phyloP scores from a whole-genome alignment of 1,140 invertebrate species.

The Drosophila navojoa region DNA sequence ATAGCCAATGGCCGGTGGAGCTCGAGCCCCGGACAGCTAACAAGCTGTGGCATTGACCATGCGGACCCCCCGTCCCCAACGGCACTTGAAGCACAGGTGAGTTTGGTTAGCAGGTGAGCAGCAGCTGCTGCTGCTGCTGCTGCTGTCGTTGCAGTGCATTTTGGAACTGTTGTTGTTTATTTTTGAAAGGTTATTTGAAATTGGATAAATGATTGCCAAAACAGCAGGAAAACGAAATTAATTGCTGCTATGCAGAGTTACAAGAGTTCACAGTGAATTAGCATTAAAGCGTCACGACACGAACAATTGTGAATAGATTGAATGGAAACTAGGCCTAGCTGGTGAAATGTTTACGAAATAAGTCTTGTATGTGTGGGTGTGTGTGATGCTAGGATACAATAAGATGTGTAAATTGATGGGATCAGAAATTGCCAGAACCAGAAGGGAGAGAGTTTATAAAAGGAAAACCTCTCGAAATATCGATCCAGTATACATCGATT shows the following conservation, averaged over 20 bases:
- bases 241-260: neutral
- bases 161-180: constrained; percentile 18
- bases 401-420: no score
- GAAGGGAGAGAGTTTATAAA: no score
- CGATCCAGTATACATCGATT: no score
- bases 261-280: neutral
- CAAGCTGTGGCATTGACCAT: constrained; percentile 63
- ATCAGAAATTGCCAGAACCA: no score
- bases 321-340: neutral
- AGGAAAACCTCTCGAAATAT: no score
- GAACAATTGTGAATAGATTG: neutral
- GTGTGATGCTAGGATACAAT: no score
- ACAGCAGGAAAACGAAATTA: constrained; percentile 11
- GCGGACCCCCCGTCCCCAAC: constrained; percentile 7
- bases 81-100: constrained; percentile 13
- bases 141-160: constrained; percentile 9
- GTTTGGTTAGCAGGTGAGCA: constrained; percentile 27
- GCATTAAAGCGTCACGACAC: neutral
- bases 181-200: constrained; percentile 41
- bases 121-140: constrained; percentile 32
- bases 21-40: constrained; percentile 38
- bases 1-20: constrained; percentile 45
- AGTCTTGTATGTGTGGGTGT: no score
- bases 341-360: no score
- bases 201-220: constrained; percentile 35